Conservation (phyloP, 2,113 vertebrate genomes). For the Rhea americana region DNA sequence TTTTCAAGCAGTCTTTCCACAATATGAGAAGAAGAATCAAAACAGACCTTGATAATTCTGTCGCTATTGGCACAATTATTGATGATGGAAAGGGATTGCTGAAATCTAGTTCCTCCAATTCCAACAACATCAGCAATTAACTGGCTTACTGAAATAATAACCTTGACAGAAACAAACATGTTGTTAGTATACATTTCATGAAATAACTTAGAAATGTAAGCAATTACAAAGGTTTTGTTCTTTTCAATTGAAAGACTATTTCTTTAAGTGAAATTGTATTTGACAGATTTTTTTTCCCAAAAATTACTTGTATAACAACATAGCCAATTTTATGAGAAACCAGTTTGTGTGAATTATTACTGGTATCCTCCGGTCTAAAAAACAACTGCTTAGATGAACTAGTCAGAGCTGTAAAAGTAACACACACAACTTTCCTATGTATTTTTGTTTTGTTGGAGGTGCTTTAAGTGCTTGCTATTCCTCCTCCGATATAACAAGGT, state of each 20-base stretch:
- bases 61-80: slow-evolving; percentile 99
- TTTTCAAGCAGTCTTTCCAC: neutral
- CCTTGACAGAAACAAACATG: slow-evolving; percentile 75
- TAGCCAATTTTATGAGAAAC: neutral
- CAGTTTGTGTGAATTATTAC: neutral
- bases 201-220: neutral
- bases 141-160: slow-evolving; percentile 98
- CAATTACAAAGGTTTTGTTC: neutral
- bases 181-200: neutral
- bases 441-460: neutral
- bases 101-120: slow-evolving; percentile 96
- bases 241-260: neutral
- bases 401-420: neutral
- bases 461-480: neutral
- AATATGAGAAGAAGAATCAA: neutral
- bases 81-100: slow-evolving; percentile 97
- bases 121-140: slow-evolving; percentile 97
- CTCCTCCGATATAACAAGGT: neutral
- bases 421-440: neutral
- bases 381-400: neutral
- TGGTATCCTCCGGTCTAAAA: neutral
- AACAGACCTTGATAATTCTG: slow-evolving; percentile 89
- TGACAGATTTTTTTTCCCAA: neutral
- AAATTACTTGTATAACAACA: neutral
- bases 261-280: neutral